Evolutionary conservation across 2,113 vertebrate genomes (phyloP).

Genomic region (Bombycilla garrulus): DNA sequence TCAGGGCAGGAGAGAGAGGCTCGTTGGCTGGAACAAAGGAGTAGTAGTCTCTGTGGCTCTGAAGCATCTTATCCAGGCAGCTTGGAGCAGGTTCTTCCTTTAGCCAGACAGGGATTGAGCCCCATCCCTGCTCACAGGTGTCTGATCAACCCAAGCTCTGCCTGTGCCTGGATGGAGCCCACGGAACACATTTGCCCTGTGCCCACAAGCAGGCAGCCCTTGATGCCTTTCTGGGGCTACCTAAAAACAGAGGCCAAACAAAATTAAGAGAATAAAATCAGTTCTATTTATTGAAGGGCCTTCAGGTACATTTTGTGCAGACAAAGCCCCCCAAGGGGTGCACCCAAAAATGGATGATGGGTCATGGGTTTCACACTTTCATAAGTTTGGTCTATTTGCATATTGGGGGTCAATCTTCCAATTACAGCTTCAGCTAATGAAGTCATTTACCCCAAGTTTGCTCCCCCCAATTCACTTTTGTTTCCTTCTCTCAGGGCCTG

Average conservation of each 20-base stretch:
- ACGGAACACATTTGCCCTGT: fast-evolving
- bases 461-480: neutral
- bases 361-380: neutral
- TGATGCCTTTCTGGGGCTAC: neutral
- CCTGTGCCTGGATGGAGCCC: fast-evolving
- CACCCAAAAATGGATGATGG: neutral
- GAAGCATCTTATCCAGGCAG: neutral
- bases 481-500: neutral
- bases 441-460: neutral
- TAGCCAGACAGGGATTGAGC: fast-evolving
- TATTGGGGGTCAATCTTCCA: neutral
- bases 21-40: neutral
- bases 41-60: neutral
- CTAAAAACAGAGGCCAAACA: neutral
- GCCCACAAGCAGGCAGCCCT: neutral
- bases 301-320: neutral
- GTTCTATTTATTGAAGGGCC: neutral
- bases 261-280: neutral
- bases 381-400: neutral
- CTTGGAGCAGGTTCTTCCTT: neutral
- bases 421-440: neutral
- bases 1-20: neutral
- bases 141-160: neutral
- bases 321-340: neutral
- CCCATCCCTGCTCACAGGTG: fast-evolving